Percentiles rank a stretch among this genome's conserved stretches.
Evolutionary conservation across 64 coral and sea anemone species (phyloP).

Genomic region (Porites australiensis): DNA sequence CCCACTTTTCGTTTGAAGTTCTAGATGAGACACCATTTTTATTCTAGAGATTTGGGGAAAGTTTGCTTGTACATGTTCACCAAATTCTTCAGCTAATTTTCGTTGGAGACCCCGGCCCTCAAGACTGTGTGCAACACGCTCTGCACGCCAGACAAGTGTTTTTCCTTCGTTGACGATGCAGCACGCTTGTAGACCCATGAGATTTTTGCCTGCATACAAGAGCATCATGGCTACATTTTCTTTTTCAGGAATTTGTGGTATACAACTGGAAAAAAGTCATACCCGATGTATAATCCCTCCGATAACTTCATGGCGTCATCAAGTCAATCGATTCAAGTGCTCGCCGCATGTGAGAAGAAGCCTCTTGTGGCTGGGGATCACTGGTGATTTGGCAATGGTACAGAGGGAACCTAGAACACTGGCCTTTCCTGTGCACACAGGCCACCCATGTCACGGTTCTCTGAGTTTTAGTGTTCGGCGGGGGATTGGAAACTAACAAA

Average conservation of each 20-base stretch:
- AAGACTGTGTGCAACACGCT: slow-evolving; percentile 5
- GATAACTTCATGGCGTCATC: slow-evolving; percentile 44
- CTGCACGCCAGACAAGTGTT: neutral
- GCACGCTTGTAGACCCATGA: slow-evolving; percentile 16
- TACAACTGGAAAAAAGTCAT: slow-evolving; percentile 53
- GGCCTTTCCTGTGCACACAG: too few relatives aligned
- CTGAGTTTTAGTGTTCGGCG: too few relatives aligned
- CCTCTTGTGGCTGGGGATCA: too few relatives aligned
- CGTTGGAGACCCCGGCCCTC: slow-evolving; percentile 9
- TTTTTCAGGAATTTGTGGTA: slow-evolving; percentile 63
- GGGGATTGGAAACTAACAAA: too few relatives aligned
- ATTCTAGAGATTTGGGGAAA: neutral
- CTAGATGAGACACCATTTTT: neutral
- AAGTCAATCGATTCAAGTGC: slow-evolving; percentile 33
- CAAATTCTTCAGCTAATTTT: neutral
- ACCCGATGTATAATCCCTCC: slow-evolving; percentile 29
- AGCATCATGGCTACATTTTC: slow-evolving; percentile 42
- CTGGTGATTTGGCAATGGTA: too few relatives aligned
- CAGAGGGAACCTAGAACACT: too few relatives aligned
- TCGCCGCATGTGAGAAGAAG: too few relatives aligned
- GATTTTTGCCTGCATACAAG: neutral
- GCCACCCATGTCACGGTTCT: too few relatives aligned
- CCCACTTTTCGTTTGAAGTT: neutral
- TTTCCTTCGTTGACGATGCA: slow-evolving; percentile 36
- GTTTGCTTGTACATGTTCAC: neutral